Evolutionary conservation across 2,113 vertebrate genomes (phyloP), one percentile per base, ranked within the genome.

Genomic region (Macquaria australasica): DNA sequence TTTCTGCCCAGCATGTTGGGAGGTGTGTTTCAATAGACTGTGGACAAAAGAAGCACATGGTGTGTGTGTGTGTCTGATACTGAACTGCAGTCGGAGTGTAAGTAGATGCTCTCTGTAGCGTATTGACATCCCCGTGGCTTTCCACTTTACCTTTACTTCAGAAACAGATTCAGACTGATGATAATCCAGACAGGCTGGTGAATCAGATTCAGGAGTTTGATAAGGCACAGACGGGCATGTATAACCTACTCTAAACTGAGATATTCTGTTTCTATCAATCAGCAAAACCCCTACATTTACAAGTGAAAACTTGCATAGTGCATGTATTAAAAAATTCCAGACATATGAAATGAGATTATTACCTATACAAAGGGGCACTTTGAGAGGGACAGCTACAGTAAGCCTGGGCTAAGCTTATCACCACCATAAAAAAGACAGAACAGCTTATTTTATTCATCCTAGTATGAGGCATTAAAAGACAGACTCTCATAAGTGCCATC

Each of bases 1-100:
- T 88, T 80, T 70, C 68, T 72, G 37, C 50, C 67, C 43, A 28
- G 53, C 71, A 77, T 72, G 21, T 84, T 82, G 84, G 77, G 81
- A 87, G 67, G n/a, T 73, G 75, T 64, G 81, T 67, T 88, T 83
- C 39, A 68, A 80, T 74, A 84, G 79, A 77, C 18, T 58, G 62
- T 14, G 62, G 79, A 89, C 75, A 82, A 79, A 78, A 55, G 43
- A 73, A 77, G 34, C 4, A 23, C 34, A 71, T 41, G 59, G 39
- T 50, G n/a, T 41, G 50, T 50, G n/a, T 41, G 50, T 59, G 37
- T 77, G 55, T 72, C 31, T 78, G 77, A 87, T 66, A 79, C 37
- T 62, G 81, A 77, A 76, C 41, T 72, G 59, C 56, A 55, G 73
- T 39, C 43, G 37, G 20, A 63, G 21, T 60, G 64, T 9, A 8